phyloP scores from a whole-genome alignment of 2,113 vertebrate genomes.

The Rhagologus leucostigma region DNA sequence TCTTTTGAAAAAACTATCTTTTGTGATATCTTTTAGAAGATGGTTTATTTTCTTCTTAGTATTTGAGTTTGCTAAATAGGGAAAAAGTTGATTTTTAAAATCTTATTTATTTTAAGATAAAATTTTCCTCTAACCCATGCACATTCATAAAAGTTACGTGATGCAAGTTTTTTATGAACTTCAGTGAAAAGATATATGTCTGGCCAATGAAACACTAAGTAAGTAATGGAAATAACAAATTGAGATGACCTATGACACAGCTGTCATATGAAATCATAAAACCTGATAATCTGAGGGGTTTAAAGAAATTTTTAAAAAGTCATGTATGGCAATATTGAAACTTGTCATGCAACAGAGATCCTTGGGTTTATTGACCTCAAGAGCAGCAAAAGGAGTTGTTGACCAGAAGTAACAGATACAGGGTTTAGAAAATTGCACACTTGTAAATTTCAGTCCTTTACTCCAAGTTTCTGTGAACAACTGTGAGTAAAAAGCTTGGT shows the following conservation, averaged over 20 bases:
- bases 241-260: background rate
- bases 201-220: background rate
- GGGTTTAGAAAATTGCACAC: background rate
- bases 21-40: background rate
- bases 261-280: background rate
- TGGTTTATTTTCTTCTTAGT: background rate
- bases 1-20: background rate
- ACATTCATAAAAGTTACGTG: background rate
- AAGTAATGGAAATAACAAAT: background rate
- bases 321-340: background rate
- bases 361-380: background rate
- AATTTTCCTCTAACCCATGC: background rate
- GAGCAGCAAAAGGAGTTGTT: background rate
- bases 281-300: background rate
- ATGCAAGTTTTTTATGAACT: background rate
- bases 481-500: background rate
- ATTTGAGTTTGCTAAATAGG: background rate
- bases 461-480: background rate
- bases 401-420: background rate
- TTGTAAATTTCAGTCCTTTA: background rate
- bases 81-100: background rate
- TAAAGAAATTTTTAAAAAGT: background rate
- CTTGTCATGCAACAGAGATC: background rate
- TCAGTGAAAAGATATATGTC: background rate
- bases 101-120: background rate